Evolutionary conservation across 1,140 invertebrate genomes (phyloP).

Genomic region (Nebria ingens): DNA sequence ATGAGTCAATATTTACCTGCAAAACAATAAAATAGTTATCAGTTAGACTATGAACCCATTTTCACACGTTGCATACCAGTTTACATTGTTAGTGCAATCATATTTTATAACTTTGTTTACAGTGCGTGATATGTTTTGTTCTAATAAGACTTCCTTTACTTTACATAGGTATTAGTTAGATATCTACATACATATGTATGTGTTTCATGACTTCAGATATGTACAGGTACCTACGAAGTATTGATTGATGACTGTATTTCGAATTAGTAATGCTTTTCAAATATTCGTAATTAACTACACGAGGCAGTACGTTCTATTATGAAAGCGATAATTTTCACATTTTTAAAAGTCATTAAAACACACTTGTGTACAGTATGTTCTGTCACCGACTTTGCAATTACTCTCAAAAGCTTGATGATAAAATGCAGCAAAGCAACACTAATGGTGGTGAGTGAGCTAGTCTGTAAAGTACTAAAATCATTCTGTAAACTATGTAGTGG

Average conservation of each 20-base stretch:
- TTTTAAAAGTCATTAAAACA: conserved; percentile 8
- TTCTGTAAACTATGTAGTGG: too few relatives aligned
- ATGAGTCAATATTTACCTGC: too few relatives aligned
- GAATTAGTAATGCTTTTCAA: background rate
- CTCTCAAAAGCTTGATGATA: too few relatives aligned
- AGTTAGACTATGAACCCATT: too few relatives aligned
- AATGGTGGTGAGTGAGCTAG: too few relatives aligned
- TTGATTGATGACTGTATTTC: conserved; percentile 3
- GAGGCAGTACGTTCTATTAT: background rate
- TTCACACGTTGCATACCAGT: background rate
- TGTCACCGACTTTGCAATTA: too few relatives aligned
- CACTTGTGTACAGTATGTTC: too few relatives aligned
- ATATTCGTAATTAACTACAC: background rate
- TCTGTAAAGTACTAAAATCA: too few relatives aligned
- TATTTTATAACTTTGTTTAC: background rate
- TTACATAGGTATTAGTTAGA: background rate
- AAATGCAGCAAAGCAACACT: too few relatives aligned
- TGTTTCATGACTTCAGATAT: background rate
- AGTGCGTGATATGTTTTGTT: background rate
- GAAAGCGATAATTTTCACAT: background rate
- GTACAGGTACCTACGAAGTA: background rate
- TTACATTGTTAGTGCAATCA: background rate
- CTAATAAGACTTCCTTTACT: too few relatives aligned
- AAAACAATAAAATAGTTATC: too few relatives aligned
- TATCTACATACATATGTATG: background rate